Conservation (phyloP, 2,797 vertebrate species). For the Hylomyscus alleni region DNA sequence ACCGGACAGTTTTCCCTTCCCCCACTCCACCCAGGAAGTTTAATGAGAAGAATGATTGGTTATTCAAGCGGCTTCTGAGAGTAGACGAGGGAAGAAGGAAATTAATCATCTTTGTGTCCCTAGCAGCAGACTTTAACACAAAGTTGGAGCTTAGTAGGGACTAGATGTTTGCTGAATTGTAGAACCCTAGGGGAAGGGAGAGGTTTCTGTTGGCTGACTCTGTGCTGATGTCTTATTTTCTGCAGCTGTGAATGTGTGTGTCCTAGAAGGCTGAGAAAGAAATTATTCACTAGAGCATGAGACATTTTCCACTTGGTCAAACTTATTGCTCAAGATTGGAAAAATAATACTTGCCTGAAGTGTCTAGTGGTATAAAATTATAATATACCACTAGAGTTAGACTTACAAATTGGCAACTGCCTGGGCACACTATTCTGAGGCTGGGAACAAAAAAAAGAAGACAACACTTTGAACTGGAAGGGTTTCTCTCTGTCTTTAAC, state of each 20-base stretch:
- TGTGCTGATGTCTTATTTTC: conserved; percentile 48
- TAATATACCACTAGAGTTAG: conserved; percentile 57
- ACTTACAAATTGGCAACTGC: conserved; percentile 41
- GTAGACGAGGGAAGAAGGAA: not conserved
- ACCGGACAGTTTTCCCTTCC: not conserved
- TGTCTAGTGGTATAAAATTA: conserved; percentile 36
- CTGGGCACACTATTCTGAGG: conserved; percentile 41
- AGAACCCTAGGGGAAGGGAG: conserved; percentile 27
- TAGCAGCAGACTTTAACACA: conserved; percentile 37
- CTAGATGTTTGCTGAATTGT: conserved; percentile 47
- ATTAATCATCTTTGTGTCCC: conserved; percentile 16
- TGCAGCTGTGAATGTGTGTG: conserved; percentile 57
- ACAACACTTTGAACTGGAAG: not conserved
- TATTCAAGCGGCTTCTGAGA: conserved; percentile 40
- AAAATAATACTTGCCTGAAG: conserved; percentile 67
- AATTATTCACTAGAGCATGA: conserved; percentile 52
- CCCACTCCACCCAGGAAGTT: conserved; percentile 6
- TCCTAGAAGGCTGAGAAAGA: conserved; percentile 61
- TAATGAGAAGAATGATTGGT: not conserved
- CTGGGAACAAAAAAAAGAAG: not conserved
- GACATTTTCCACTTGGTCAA: conserved; percentile 65
- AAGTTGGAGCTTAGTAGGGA: conserved; percentile 21
- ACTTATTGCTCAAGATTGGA: conserved; percentile 61
- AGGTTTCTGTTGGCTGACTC: conserved; percentile 45
- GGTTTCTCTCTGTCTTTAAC: conserved; percentile 1